These are phyloP conservation scores for Otolemur garnettii DNA, from an alignment of 2,113 vertebrate genomes.

Conservation along the genomic window DNA sequence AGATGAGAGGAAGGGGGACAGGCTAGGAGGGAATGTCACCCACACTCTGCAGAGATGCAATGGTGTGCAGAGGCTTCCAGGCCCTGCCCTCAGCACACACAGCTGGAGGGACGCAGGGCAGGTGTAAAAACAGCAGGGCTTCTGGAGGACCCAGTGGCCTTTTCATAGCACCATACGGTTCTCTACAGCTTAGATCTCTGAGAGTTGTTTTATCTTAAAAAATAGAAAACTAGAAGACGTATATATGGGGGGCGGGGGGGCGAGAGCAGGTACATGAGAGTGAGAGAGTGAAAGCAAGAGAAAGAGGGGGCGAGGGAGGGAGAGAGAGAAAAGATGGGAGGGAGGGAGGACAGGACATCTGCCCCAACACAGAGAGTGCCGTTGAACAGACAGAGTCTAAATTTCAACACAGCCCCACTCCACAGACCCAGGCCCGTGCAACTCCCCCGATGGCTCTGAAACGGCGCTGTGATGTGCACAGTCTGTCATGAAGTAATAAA, in stretches of 20 bases:
- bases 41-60: not conserved
- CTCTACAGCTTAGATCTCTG: not conserved
- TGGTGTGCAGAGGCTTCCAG: not conserved
- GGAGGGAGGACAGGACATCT: not conserved
- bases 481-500: conserved; percentile 70
- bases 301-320: too few relatives aligned
- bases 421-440: not conserved
- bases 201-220: not conserved
- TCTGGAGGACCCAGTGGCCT: not conserved
- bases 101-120: not conserved
- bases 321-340: not conserved
- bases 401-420: not conserved
- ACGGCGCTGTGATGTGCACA: conserved; percentile 64
- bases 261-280: not conserved
- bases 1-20: not conserved
- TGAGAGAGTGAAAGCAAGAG: not conserved
- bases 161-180: rapidly evolving
- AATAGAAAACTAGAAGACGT: not conserved
- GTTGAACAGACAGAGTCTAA: not conserved
- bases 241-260: too few relatives aligned
- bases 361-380: not conserved
- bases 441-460: conserved; percentile 69
- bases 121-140: not conserved
- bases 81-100: rapidly evolving
- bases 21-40: not conserved